These are phyloP conservation scores for Barypeithes pellucidus DNA, from an alignment of 2,888 invertebrate species.

Conservation along the genomic window DNA sequence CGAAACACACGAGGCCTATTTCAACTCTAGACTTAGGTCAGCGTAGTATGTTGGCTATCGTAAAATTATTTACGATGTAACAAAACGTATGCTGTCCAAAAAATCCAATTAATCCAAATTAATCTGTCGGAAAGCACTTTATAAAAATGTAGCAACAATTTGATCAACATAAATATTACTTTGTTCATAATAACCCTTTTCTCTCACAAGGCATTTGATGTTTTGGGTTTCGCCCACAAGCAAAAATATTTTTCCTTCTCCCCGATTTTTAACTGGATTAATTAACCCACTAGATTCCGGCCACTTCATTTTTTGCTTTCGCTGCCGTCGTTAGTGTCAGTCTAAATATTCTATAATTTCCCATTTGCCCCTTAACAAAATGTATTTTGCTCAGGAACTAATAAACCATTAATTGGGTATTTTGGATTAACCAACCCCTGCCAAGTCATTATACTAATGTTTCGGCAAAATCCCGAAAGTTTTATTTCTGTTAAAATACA, in stretches of 20 bases:
- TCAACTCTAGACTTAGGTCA: too few species aligned
- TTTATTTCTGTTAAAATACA: slow-evolving; percentile 10
- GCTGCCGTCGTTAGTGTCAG: background rate
- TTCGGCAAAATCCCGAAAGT: slow-evolving; percentile 11
- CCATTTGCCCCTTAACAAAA: background rate
- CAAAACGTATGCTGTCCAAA: background rate
- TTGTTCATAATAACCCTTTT: too few species aligned
- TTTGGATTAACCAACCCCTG: background rate
- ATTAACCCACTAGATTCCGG: background rate
- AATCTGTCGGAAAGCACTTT: background rate
- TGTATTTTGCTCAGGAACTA: background rate
- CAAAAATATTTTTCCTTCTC: too few species aligned
- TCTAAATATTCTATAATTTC: slow-evolving; percentile 1
- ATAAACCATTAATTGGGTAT: slow-evolving; percentile 19
- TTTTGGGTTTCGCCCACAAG: too few species aligned
- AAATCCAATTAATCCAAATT: background rate
- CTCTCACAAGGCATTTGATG: too few species aligned
- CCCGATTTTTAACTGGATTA: too few species aligned
- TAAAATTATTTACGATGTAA: background rate
- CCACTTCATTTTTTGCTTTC: background rate
- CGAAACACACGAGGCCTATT: too few species aligned
- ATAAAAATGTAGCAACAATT: background rate
- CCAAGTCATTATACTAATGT: slow-evolving; percentile 9
- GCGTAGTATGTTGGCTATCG: too few species aligned
- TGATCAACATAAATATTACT: too few species aligned